Percentiles rank a stretch among this genome's conserved stretches.
phyloP scores from a whole-genome alignment of 2,113 vertebrate species.

The Apaloderma vittatum region DNA sequence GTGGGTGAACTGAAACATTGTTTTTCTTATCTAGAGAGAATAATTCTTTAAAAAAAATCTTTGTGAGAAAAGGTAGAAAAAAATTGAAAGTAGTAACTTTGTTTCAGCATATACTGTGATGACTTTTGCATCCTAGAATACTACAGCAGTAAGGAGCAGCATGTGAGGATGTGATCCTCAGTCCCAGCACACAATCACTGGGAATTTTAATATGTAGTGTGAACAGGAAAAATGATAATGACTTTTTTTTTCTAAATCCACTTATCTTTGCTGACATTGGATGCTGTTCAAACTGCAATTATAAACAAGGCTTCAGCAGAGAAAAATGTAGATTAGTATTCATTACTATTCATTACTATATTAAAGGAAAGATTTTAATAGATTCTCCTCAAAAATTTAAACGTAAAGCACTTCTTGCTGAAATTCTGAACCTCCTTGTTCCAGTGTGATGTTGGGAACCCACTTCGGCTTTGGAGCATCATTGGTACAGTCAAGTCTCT shows the following conservation, averaged over 20 bases:
- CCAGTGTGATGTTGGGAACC: neutral
- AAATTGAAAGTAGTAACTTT: neutral
- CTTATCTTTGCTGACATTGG: neutral
- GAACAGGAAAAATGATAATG: neutral
- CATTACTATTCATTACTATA: neutral
- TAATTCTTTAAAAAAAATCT: neutral
- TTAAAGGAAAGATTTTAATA: neutral
- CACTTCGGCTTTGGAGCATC: neutral
- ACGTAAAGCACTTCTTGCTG: neutral
- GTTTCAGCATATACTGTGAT: neutral
- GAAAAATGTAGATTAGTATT: neutral
- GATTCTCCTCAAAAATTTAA: neutral
- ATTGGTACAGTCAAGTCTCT: neutral
- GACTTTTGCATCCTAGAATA: neutral
- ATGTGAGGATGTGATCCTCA: fast-evolving
- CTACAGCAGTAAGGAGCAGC: neutral
- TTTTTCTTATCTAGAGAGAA: neutral
- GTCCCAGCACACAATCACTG: neutral
- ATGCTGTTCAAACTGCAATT: neutral
- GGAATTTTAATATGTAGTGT: neutral
- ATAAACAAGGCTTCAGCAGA: neutral
- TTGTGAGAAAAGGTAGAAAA: neutral
- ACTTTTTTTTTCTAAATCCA: neutral
- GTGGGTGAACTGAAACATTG: neutral
- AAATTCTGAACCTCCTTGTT: neutral